Evolutionary conservation across 2,113 vertebrate genomes (phyloP).

Genomic region (Emydocephalus ijimae): DNA sequence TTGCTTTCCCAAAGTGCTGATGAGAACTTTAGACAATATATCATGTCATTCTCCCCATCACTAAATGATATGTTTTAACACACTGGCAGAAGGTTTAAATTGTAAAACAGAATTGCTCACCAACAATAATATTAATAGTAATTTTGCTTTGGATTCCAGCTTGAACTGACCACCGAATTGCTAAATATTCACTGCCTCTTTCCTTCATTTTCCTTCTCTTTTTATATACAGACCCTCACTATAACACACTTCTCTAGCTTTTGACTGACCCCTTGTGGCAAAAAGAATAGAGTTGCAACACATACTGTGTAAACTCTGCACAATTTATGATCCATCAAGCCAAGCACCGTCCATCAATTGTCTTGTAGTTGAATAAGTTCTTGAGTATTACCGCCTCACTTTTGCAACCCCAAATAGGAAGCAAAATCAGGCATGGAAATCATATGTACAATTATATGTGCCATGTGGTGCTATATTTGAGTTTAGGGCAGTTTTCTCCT

Average conservation of each 20-base stretch:
- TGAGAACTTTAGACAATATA: not conserved
- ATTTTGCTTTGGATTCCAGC: not conserved
- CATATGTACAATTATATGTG: not conserved
- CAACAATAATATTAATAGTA: rapidly evolving
- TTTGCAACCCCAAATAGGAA: not conserved
- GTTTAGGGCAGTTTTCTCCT: not conserved
- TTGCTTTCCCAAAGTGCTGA: not conserved
- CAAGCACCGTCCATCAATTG: not conserved
- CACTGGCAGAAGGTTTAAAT: not conserved
- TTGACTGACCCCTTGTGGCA: conserved; percentile 64
- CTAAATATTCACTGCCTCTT: not conserved
- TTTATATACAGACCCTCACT: not conserved
- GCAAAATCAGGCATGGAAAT: not conserved
- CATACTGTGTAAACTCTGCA: rapidly evolving
- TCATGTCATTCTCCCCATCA: not conserved
- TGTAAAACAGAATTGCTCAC: not conserved
- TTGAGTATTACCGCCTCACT: not conserved
- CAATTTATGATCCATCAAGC: not conserved
- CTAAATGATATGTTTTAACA: not conserved
- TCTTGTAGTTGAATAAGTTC: too few relatives aligned
- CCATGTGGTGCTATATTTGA: not conserved
- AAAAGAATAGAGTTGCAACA: not conserved
- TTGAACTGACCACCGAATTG: not conserved
- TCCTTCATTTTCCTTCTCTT: not conserved
- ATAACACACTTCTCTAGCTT: not conserved